A percentile compares a stretch with the other conserved stretches of the same genome.
These are phyloP conservation scores for Botia almorhae DNA, from an alignment of 2,797 vertebrate species.

Conservation along the genomic window DNA sequence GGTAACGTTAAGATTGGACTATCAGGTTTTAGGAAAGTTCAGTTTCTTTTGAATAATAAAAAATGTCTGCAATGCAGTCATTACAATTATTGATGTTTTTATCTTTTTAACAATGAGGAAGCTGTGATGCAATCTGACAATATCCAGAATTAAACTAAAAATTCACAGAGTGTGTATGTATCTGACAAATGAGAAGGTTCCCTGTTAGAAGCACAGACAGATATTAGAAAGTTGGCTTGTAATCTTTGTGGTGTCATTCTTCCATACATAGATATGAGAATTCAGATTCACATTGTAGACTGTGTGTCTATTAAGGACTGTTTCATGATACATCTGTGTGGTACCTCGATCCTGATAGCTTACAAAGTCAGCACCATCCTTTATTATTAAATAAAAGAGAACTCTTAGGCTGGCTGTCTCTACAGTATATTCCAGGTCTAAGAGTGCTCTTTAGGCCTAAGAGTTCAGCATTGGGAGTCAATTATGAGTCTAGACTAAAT, in stretches of 20 bases:
- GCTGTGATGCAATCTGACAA: background rate
- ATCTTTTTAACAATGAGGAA: slow-evolving; percentile 3
- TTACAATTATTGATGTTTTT: slow-evolving; percentile 16
- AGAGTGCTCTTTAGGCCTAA: no score
- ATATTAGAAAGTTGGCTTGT: slow-evolving; percentile 33
- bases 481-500: no score
- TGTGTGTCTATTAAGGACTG: slow-evolving; percentile 17
- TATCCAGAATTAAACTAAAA: no score
- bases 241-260: slow-evolving; percentile 33
- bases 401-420: no score
- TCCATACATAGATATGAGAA: slow-evolving; percentile 7
- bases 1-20: background rate
- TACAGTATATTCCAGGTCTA: no score
- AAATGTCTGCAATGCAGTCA: background rate
- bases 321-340: slow-evolving; percentile 12
- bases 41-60: background rate
- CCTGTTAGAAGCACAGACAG: background rate
- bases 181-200: no score
- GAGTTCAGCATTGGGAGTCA: no score
- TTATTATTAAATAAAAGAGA: background rate
- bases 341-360: background rate
- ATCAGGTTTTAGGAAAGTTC: background rate
- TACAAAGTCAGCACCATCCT: slow-evolving; percentile 26
- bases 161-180: no score
- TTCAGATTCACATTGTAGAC: background rate